Evolutionary conservation across 2,888 invertebrate species (phyloP).

Genomic region (Pyrochroa serraticornis): DNA sequence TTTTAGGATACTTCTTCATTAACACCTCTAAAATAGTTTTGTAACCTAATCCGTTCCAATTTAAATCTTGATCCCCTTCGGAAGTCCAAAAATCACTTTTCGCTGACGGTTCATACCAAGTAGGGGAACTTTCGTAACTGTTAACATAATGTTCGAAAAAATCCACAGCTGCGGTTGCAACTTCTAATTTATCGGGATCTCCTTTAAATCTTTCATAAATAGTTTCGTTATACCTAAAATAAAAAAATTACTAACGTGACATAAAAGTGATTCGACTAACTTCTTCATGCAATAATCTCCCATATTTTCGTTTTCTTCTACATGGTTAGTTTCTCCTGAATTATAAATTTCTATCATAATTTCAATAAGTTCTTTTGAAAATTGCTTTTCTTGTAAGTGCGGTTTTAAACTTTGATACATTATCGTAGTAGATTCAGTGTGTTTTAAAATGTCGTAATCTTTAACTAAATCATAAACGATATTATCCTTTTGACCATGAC

Average conservation of each 20-base stretch:
- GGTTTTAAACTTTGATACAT: too few species aligned
- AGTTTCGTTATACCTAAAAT: slow-evolving; percentile 7
- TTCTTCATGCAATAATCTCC: slow-evolving; percentile 34
- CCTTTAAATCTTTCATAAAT: slow-evolving; percentile 58
- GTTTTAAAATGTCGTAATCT: slow-evolving; percentile 25
- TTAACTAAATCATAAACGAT: slow-evolving; percentile 40
- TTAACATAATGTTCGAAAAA: slow-evolving; percentile 61
- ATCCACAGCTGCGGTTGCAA: too few species aligned
- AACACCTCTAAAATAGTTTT: slow-evolving; percentile 69
- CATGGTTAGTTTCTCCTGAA: slow-evolving; percentile 12
- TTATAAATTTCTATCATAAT: slow-evolving; percentile 27
- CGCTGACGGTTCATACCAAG: neutral
- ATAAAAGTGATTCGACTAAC: too few species aligned
- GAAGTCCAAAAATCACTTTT: neutral
- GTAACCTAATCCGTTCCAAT: slow-evolving; percentile 76
- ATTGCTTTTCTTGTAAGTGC: slow-evolving; percentile 8
- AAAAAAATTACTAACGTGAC: slow-evolving; percentile 26
- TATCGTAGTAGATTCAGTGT: too few species aligned
- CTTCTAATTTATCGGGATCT: too few species aligned
- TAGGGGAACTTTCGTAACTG: slow-evolving; percentile 47
- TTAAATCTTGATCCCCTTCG: slow-evolving; percentile 69
- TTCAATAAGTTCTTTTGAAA: slow-evolving; percentile 14
- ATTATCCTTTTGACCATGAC: slow-evolving; percentile 45
- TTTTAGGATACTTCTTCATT: slow-evolving; percentile 52
- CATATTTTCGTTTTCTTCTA: slow-evolving; percentile 18